Percentiles rank a stretch among this genome's conserved stretches.
Conservation (phyloP, 2,113 vertebrate genomes). For the Podilymbus podiceps region DNA sequence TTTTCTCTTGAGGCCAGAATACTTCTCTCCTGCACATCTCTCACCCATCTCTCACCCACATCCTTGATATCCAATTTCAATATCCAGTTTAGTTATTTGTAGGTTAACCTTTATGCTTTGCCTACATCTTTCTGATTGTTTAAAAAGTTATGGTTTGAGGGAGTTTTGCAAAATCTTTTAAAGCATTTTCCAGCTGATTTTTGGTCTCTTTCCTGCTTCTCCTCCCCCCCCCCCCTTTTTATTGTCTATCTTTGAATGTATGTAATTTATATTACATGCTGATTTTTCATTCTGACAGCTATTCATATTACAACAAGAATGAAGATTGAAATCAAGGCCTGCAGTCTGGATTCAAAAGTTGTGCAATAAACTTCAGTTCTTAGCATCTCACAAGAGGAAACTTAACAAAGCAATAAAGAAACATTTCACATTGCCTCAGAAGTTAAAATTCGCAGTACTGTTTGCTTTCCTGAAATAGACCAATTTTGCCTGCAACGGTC, state of each 20-base stretch:
- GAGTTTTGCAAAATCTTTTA: background rate
- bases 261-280: background rate
- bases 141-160: rapidly evolving
- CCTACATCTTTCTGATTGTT: background rate
- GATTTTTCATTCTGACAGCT: background rate
- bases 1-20: background rate
- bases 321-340: background rate
- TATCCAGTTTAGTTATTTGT: background rate
- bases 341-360: background rate
- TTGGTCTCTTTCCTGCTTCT: background rate
- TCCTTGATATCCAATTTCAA: rapidly evolving
- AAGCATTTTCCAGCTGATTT: background rate
- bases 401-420: background rate
- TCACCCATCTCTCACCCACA: too few relatives aligned
- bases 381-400: background rate
- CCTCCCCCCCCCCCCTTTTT: background rate
- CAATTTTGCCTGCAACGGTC: background rate
- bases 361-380: background rate
- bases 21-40: background rate
- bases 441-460: background rate
- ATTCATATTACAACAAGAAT: background rate
- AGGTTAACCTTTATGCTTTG: background rate
- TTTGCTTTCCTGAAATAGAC: background rate
- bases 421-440: background rate
- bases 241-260: background rate